Evolutionary conservation across 2,113 vertebrate genomes (phyloP), one percentile per base, ranked within the genome.

Genomic region (Peromyscus polionotus): DNA sequence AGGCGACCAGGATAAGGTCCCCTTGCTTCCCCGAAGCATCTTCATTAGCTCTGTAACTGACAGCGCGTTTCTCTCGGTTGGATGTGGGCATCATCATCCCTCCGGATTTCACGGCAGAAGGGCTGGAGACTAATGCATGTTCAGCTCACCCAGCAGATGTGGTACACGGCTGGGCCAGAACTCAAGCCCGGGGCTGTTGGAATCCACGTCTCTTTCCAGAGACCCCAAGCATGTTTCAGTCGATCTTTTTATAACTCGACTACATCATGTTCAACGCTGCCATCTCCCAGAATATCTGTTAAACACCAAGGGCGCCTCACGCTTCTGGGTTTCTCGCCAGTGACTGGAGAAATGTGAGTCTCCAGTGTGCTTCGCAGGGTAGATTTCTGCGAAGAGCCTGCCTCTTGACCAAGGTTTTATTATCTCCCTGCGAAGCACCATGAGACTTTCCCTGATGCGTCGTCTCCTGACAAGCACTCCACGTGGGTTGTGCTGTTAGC

Each of bases 231-330:
- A 0, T 48, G 59, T 67, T 45, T 83, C 14, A 9, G 63, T 72
- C 17, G 16, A 48, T 94, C 48, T 65, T 86, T 57, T 93, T 91
- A 70, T 48, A 84, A 61, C 36, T 59, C 84, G 48, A 61, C 81
- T 88, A 3, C 54, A 51, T 91, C 81, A 4, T 85, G 8, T 97
- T 51, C 80, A 88, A 59, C 63, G 61, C 95, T 95, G 36, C 88
- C 63, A 95, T 67, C 89, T 97, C 97, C 95, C 95, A 88, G 95
- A 97, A 97, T 90, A 90, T 72, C 90, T 19, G 0, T 36, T 85
- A 61, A 63, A 96, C 90, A 68, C 6, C 36, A 42, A 97, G 51
- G 54, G 63, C 91, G 54, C 11, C 90, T 96, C 93, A 57, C 4
- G 31, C 85, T 77, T 76, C 77, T 51, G 88, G 33, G 63, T 48